These are phyloP conservation scores for Crocidura indochinensis DNA, from an alignment of 2,797 vertebrate species.

Conservation along the genomic window DNA sequence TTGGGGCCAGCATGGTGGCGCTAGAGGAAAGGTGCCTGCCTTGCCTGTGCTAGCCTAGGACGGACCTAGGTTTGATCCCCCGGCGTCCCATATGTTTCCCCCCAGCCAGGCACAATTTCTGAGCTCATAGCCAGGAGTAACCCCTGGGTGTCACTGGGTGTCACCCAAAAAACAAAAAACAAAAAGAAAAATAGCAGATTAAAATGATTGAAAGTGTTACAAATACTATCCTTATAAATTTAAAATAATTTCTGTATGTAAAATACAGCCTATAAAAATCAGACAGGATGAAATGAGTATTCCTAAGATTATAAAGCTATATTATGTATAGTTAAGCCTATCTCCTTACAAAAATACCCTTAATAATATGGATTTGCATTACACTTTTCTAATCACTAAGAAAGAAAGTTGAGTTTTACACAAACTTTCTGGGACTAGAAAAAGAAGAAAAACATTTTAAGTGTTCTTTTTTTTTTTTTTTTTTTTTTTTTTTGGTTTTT, in stretches of 20 bases:
- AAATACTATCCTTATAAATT: not conserved
- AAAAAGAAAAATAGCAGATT: not conserved
- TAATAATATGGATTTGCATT: not conserved
- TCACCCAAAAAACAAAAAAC: too few species aligned
- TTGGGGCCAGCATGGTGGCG: too few species aligned
- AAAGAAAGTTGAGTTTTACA: not conserved
- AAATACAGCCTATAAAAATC: not conserved
- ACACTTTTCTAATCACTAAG: not conserved
- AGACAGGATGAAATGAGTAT: not conserved
- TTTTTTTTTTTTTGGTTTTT: too few species aligned
- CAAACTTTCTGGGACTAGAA: not conserved
- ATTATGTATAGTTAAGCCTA: not conserved
- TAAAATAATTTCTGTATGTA: not conserved
- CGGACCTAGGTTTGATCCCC: too few species aligned
- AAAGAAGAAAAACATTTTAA: too few species aligned
- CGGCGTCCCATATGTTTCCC: too few species aligned
- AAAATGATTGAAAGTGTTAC: not conserved
- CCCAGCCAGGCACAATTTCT: too few species aligned
- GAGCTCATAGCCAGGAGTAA: too few species aligned
- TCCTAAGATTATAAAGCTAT: not conserved
- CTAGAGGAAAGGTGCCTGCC: too few species aligned
- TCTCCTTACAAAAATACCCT: not conserved
- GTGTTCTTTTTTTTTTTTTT: too few species aligned
- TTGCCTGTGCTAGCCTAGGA: too few species aligned
- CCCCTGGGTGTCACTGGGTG: too few species aligned